Evolutionary conservation across 1,140 invertebrate genomes (phyloP).

Genomic region (Kradibia gibbosae): DNA sequence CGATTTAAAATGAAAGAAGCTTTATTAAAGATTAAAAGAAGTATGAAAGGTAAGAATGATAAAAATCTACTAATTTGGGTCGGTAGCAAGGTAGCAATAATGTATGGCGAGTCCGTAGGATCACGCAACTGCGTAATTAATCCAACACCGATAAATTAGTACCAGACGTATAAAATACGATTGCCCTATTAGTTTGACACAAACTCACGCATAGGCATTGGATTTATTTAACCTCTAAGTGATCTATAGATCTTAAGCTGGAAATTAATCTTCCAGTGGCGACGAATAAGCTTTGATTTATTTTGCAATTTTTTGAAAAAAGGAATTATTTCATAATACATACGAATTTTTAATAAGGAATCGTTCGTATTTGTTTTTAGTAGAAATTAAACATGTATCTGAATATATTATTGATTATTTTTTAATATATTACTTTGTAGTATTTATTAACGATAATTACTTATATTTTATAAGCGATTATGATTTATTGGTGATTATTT

Average conservation of each 20-base stretch:
- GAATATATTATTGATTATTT: too few species aligned
- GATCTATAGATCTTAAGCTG: background rate
- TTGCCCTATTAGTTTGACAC: slow-evolving; percentile 6
- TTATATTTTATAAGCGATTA: too few species aligned
- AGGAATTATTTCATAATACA: too few species aligned
- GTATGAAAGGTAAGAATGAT: slow-evolving; percentile 24
- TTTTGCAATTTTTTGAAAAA: too few species aligned
- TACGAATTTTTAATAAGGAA: too few species aligned
- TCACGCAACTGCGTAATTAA: slow-evolving; percentile 60
- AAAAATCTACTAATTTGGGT: slow-evolving; percentile 52
- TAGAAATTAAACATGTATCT: too few species aligned
- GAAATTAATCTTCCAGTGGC: background rate
- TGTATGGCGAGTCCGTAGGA: background rate
- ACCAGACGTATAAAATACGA: background rate
- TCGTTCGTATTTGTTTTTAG: too few species aligned
- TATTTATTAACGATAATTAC: too few species aligned
- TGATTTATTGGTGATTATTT: too few species aligned
- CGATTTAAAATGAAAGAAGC: slow-evolving; percentile 11
- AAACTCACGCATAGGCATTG: background rate
- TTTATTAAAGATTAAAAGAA: background rate
- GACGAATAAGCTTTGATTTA: background rate
- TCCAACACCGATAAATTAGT: slow-evolving; percentile 44
- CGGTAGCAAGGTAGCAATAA: slow-evolving; percentile 51
- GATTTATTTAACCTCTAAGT: background rate
- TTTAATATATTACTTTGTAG: too few species aligned